Evolutionary conservation across 2,113 vertebrate genomes (phyloP).

Genomic region (Macaca fascicularis): DNA sequence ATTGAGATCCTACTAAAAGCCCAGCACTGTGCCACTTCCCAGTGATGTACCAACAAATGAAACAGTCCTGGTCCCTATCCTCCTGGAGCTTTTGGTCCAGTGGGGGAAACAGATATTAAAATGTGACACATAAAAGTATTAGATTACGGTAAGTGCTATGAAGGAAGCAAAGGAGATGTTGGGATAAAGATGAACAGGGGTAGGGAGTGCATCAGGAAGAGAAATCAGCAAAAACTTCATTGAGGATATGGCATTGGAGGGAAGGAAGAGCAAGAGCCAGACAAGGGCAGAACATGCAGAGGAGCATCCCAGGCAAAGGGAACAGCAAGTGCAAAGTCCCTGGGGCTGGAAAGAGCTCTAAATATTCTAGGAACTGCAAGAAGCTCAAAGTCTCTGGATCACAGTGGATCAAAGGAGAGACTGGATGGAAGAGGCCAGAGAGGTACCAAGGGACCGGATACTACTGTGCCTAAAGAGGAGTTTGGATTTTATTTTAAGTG

Average conservation of each 20-base stretch:
- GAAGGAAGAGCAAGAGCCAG: background rate
- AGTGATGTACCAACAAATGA: background rate
- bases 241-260: background rate
- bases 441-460: background rate
- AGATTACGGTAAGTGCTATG: background rate
- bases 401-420: background rate
- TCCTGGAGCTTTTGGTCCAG: background rate
- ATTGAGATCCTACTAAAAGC: background rate
- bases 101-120: background rate
- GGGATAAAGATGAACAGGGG: background rate
- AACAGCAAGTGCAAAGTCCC: background rate
- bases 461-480: background rate
- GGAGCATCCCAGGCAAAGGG: background rate
- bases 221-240: background rate
- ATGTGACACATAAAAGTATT: background rate
- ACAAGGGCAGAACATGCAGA: background rate
- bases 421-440: background rate
- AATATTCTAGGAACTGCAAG: background rate
- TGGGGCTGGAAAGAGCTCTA: background rate
- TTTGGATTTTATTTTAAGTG: background rate
- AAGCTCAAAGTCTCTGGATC: background rate
- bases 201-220: background rate
- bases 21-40: background rate
- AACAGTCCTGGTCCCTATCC: background rate
- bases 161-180: background rate